These are phyloP conservation scores for Meda fulgida DNA, from an alignment of 2,797 vertebrate genomes.

Conservation along the genomic window DNA sequence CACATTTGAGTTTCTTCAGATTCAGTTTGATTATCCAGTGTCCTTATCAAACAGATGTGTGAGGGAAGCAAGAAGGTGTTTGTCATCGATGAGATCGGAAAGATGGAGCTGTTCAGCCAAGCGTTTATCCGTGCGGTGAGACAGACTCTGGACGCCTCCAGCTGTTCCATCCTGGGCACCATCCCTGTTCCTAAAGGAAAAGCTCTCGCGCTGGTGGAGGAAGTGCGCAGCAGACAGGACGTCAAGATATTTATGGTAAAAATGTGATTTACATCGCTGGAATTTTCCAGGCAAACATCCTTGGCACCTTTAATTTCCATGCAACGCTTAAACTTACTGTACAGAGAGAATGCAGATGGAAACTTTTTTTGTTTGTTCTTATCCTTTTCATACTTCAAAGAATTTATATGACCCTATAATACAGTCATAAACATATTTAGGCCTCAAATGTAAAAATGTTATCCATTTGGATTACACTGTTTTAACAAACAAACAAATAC, in stretches of 20 bases:
- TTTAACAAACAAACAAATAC: too few relatives aligned
- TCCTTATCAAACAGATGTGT: constrained; percentile 70
- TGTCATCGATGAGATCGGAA: constrained; percentile 94
- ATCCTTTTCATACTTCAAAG: background rate
- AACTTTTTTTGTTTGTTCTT: background rate
- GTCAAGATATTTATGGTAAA: constrained; percentile 90
- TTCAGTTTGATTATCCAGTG: background rate
- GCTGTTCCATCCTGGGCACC: constrained; percentile 85
- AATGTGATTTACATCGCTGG: constrained; percentile 48
- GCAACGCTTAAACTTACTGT: background rate
- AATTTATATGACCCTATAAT: background rate
- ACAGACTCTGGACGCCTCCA: constrained; percentile 75
- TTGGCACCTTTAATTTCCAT: background rate
- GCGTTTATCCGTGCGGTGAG: constrained; percentile 87
- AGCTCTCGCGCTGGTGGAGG: constrained; percentile 89
- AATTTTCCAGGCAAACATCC: constrained; percentile 4
- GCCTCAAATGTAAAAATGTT: too few relatives aligned
- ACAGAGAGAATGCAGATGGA: too few relatives aligned
- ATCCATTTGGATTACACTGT: background rate
- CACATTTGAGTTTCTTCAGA: background rate
- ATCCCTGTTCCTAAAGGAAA: constrained; percentile 90
- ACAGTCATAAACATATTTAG: background rate
- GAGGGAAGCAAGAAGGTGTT: constrained; percentile 77
- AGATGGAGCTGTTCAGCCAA: constrained; percentile 98
- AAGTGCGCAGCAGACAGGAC: constrained; percentile 86